These are phyloP conservation scores for Mugil cephalus DNA, from an alignment of 2,113 vertebrate genomes.

Conservation along the genomic window DNA sequence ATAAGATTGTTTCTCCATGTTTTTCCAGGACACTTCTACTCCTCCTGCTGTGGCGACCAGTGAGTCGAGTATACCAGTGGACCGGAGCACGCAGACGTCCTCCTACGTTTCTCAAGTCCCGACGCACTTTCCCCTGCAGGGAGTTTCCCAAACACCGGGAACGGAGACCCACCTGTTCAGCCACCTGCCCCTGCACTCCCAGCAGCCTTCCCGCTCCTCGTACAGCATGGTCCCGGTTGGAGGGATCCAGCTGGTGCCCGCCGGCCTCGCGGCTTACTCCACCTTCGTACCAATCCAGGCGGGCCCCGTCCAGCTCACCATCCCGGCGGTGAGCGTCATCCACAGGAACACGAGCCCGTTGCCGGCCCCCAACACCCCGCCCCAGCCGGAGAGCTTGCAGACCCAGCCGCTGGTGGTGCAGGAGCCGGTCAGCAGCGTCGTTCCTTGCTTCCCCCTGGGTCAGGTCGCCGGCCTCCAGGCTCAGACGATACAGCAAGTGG, in stretches of 20 bases:
- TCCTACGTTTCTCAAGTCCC: constrained; percentile 70
- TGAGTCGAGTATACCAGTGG: constrained; percentile 56
- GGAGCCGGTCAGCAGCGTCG: constrained; percentile 84
- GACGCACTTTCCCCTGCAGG: constrained; percentile 66
- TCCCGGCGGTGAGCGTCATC: constrained; percentile 92
- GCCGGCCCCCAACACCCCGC: constrained; percentile 53
- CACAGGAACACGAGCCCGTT: constrained; percentile 88
- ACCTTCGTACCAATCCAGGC: constrained; percentile 95
- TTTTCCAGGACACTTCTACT: constrained; percentile 53
- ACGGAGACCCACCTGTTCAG: constrained; percentile 90
- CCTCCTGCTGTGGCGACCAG: constrained; percentile 16
- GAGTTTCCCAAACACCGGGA: constrained; percentile 49
- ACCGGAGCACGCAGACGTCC: constrained; percentile 81
- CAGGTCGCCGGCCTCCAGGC: constrained; percentile 89
- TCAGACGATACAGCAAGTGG: constrained; percentile 84
- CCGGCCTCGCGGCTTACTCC: constrained; percentile 91
- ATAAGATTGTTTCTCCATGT: neutral
- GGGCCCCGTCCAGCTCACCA: constrained; percentile 91
- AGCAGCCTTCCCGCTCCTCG: constrained; percentile 88
- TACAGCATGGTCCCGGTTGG: constrained; percentile 92
- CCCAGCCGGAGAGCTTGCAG: constrained; percentile 48
- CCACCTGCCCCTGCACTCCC: constrained; percentile 96
- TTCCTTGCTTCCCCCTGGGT: constrained; percentile 93
- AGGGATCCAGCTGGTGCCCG: constrained; percentile 93
- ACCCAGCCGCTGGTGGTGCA: constrained; percentile 80